Evolutionary conservation across 2,888 invertebrate genomes (phyloP), one percentile per base, ranked within the genome.

Genomic region (Drosophila maculinotata): DNA sequence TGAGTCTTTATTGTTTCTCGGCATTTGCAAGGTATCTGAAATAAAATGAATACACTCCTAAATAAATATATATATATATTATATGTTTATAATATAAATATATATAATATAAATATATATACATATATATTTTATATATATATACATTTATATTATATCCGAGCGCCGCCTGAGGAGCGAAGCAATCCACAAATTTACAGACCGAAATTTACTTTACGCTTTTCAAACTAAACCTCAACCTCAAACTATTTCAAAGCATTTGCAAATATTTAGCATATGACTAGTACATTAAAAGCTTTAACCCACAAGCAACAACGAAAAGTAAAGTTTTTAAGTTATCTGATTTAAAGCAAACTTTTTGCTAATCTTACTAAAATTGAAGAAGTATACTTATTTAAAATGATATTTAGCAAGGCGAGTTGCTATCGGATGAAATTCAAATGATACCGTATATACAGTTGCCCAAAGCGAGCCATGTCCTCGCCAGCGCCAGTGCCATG

Each of bases 391-490:
- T 25, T 15, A 28, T 15, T 44, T 17, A n/a, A 44, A 20, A 36
- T 8, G 6, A 9, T 4, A n/a, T n/a, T 9, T 12, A 20, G 12
- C 28, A 10, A 42, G 12, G 33, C 25, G 10, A 45, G 48, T 25
- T 57, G 6, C 35, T 48, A 30, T 48, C 23, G 25, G 7, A 15
- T 23, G 17, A 15, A 15, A 9, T 39, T 14, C 30, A 56, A 52
- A 38, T 58, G 60, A 52, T 53, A 65, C 69, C 62, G 51, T 66
- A 79, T 70, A 76, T 75, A 69, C 42, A 14, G n/a, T 26, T 25
- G 54, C 26, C 26, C 2, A 9, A 2, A 9, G 23, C 23, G 8
- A 20, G 28, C 10, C 1, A 28, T 23, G 10, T 17, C 23, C 39
- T n/a, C n/a, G n/a, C n/a, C n/a, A 3, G 3, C 6, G 14, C 6